Percentiles rank a stretch among this genome's conserved stretches.
Conservation (phyloP, 2,797 vertebrate species). For the Margarornis squamiger region DNA sequence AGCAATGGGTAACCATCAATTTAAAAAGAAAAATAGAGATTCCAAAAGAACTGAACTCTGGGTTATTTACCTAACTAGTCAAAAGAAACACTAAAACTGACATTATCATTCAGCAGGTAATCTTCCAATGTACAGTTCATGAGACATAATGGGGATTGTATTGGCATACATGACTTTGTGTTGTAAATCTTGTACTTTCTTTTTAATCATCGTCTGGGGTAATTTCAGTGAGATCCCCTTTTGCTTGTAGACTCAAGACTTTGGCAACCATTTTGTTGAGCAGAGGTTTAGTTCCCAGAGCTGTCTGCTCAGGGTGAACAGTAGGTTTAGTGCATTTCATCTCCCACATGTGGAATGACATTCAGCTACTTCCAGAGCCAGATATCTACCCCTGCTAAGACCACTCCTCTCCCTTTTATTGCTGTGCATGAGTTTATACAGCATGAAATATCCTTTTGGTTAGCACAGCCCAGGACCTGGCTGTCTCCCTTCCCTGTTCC, state of each 20-base stretch:
- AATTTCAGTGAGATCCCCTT: background rate
- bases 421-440: background rate
- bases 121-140: background rate
- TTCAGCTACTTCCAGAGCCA: background rate
- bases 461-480: background rate
- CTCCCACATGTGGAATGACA: rapidly evolving
- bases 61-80: background rate
- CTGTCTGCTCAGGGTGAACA: background rate
- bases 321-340: background rate
- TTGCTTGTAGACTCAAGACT: background rate
- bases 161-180: background rate
- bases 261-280: background rate
- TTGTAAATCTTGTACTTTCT: background rate
- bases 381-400: background rate
- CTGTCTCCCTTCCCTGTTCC: background rate
- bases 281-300: background rate
- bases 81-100: background rate
- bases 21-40: background rate
- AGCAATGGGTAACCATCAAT: background rate
- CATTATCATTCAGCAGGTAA: background rate
- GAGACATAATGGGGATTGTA: background rate
- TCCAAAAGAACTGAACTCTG: background rate
- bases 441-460: background rate
- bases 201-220: background rate
- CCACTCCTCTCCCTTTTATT: background rate